phyloP scores from a whole-genome alignment of 1,140 invertebrate species.

The Trichonephila inaurata region DNA sequence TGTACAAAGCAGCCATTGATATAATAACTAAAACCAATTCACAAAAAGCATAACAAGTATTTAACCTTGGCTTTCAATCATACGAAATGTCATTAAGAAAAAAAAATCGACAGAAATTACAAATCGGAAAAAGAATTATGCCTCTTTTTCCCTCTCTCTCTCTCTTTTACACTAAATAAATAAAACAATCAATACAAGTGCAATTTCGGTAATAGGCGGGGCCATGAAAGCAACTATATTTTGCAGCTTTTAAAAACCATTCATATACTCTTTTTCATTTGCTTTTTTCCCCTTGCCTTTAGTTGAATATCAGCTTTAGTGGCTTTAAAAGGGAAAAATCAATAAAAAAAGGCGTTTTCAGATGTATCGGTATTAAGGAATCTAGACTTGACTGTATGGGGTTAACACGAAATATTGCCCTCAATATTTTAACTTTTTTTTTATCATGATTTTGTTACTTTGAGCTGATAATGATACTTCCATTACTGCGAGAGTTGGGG shows the following conservation, averaged over 20 bases:
- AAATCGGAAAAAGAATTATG: conserved; percentile 42
- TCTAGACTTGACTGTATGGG: conserved; percentile 36
- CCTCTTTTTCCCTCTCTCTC: neutral
- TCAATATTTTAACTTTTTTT: conserved; percentile 61
- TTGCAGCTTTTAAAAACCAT: conserved; percentile 26
- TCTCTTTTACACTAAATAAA: conserved; percentile 20
- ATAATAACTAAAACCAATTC: conserved; percentile 6
- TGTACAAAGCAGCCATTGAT: too few species aligned
- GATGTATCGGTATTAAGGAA: conserved; percentile 63
- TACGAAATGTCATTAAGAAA: neutral
- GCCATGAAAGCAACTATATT: neutral
- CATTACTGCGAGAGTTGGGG: conserved; percentile 21
- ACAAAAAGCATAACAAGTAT: neutral
- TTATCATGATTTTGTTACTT: neutral
- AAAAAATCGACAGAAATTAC: neutral
- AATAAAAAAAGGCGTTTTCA: conserved; percentile 34
- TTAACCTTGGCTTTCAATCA: neutral
- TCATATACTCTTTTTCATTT: neutral
- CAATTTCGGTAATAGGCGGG: conserved; percentile 50
- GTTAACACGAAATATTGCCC: conserved; percentile 70
- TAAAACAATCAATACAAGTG: conserved; percentile 59
- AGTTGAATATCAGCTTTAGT: conserved; percentile 52
- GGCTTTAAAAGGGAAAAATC: conserved; percentile 43
- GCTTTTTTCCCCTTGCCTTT: neutral
- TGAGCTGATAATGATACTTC: conserved; percentile 67